phyloP scores from a whole-genome alignment of 2,888 invertebrate genomes.

The Stomorhina lunata region DNA sequence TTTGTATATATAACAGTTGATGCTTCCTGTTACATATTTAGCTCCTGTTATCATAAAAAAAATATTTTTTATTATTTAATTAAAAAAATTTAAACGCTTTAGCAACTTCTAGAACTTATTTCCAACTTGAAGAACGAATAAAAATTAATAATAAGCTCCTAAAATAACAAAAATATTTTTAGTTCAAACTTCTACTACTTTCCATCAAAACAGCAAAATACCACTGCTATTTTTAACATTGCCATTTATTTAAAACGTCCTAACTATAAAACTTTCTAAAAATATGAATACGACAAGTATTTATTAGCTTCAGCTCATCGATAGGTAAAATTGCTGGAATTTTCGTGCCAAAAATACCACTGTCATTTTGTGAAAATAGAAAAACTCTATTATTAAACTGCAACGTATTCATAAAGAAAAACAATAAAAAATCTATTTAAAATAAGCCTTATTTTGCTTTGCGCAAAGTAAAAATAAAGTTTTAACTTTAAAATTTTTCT shows the following conservation, averaged over 20 bases:
- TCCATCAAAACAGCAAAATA: constrained; percentile 37
- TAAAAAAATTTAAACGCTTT: too few relatives aligned
- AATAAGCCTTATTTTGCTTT: constrained; percentile 16
- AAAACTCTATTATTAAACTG: constrained; percentile 34
- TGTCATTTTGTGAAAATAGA: constrained; percentile 34
- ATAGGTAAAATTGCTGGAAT: constrained; percentile 9
- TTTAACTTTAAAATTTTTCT: too few relatives aligned
- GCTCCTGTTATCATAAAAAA: too few relatives aligned
- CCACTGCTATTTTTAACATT: constrained; percentile 16
- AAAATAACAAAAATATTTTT: too few relatives aligned
- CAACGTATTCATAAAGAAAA: background rate
- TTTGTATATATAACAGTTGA: too few relatives aligned
- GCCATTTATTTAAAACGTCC: background rate
- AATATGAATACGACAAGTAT: background rate
- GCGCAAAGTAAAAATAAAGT: too few relatives aligned
- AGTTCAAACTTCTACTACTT: background rate
- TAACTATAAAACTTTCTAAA: background rate
- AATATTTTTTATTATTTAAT: too few relatives aligned
- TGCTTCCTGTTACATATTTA: too few relatives aligned
- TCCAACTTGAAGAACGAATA: background rate
- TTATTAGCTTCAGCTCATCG: background rate
- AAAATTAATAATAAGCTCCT: background rate
- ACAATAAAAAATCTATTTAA: constrained; percentile 18
- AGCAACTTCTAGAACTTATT: background rate
- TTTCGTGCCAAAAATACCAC: constrained; percentile 21